A percentile compares a stretch with the other conserved stretches of the same genome.
Conservation (phyloP, 2,113 vertebrate species). For the Rhynchopsitta pachyrhyncha region DNA sequence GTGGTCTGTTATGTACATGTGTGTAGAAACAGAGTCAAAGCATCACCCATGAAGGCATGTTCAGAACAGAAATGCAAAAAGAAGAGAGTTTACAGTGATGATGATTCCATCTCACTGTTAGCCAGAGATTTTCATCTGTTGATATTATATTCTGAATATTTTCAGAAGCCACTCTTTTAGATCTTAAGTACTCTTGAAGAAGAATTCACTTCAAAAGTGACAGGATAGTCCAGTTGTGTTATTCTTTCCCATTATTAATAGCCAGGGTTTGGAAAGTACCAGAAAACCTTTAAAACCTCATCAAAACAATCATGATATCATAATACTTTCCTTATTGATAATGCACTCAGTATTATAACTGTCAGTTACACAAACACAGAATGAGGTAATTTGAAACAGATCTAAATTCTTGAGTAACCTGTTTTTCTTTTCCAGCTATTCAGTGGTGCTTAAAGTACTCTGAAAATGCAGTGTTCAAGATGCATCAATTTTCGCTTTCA, state of each 20-base stretch:
- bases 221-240: neutral
- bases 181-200: neutral
- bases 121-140: neutral
- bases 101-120: neutral
- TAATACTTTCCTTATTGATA: neutral
- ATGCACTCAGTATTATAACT: neutral
- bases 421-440: neutral
- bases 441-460: neutral
- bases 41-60: neutral
- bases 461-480: neutral
- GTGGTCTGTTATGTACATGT: neutral
- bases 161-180: neutral
- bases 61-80: neutral
- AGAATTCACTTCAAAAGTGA: neutral
- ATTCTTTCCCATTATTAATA: neutral
- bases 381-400: neutral
- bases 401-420: slow-evolving; percentile 14
- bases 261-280: neutral
- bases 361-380: neutral
- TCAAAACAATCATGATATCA: neutral
- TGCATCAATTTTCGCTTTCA: neutral
- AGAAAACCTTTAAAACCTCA: neutral
- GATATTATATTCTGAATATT: neutral
- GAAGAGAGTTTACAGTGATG: neutral
- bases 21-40: neutral